These are phyloP conservation scores for Drosophila robusta DNA, from an alignment of 2,888 invertebrate genomes.

Conservation along the genomic window DNA sequence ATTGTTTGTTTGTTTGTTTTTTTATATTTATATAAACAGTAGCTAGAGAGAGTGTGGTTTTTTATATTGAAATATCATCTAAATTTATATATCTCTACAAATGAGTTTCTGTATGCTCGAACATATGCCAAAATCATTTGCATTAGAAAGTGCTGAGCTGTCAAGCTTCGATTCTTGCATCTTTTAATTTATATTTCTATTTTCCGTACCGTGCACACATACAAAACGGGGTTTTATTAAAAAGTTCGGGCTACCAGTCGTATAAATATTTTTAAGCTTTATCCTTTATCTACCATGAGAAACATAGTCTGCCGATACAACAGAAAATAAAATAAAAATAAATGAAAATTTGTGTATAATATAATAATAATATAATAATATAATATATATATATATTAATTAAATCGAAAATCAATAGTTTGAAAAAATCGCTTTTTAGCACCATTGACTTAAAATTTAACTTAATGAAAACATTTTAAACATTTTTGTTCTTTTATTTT, in stretches of 20 bases:
- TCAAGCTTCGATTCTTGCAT: conserved; percentile 27
- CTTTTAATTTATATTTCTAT: conserved; percentile 13
- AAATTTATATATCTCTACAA: conserved; percentile 38
- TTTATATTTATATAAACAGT: neutral
- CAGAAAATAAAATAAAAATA: neutral
- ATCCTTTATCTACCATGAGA: no score
- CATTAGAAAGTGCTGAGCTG: conserved; percentile 69
- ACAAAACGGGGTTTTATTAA: neutral
- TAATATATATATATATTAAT: no score
- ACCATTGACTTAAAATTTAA: no score
- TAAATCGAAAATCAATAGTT: no score
- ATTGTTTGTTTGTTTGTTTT: conserved; percentile 3
- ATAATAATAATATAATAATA: no score
- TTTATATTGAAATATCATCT: conserved; percentile 38
- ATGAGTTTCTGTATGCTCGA: no score
- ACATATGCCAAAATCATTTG: conserved; percentile 46
- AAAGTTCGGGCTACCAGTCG: no score
- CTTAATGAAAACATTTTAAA: no score
- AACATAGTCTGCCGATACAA: neutral
- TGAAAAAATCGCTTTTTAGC: no score
- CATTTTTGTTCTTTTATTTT: no score
- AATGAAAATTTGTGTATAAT: no score
- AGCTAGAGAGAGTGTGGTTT: neutral
- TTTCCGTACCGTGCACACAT: neutral
- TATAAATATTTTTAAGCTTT: no score